Percentiles rank a stretch among this genome's conserved stretches.
Evolutionary conservation across 2,113 vertebrate genomes (phyloP).

Genomic region (Lates calcarifer): DNA sequence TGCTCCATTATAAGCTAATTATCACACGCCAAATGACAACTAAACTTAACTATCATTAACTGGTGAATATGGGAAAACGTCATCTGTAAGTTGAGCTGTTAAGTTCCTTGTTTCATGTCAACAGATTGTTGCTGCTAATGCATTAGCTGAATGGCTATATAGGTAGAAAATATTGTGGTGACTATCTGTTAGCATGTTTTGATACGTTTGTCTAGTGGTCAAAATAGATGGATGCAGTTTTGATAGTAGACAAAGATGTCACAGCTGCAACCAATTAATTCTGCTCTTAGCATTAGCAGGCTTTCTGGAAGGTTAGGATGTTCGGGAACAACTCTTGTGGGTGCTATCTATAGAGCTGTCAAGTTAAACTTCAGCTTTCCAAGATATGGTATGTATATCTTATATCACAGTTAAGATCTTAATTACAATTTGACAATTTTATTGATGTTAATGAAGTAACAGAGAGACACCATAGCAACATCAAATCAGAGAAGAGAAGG

Average conservation of each 20-base stretch:
- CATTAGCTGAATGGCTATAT: neutral
- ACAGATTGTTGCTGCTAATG: neutral
- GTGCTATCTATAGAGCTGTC: neutral
- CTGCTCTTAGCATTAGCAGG: neutral
- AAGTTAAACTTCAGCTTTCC: neutral
- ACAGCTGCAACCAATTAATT: neutral
- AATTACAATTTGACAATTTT: neutral
- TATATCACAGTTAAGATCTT: neutral
- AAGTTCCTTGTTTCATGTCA: too few species aligned
- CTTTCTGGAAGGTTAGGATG: neutral
- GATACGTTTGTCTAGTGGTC: neutral
- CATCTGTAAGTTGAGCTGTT: neutral
- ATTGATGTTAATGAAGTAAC: neutral
- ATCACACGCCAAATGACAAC: neutral
- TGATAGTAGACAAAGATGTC: neutral
- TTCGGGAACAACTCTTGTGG: neutral
- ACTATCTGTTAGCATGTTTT: neutral
- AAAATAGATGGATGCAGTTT: neutral
- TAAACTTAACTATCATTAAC: too few species aligned
- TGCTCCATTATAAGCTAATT: neutral
- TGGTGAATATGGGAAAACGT: neutral
- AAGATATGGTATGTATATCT: neutral
- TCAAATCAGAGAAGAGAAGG: neutral
- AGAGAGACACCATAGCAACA: neutral
- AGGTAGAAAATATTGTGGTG: neutral